A percentile compares a stretch with the other conserved stretches of the same genome.
Conservation (phyloP, 2,113 vertebrate genomes). For the Pycnonotus jocosus region DNA sequence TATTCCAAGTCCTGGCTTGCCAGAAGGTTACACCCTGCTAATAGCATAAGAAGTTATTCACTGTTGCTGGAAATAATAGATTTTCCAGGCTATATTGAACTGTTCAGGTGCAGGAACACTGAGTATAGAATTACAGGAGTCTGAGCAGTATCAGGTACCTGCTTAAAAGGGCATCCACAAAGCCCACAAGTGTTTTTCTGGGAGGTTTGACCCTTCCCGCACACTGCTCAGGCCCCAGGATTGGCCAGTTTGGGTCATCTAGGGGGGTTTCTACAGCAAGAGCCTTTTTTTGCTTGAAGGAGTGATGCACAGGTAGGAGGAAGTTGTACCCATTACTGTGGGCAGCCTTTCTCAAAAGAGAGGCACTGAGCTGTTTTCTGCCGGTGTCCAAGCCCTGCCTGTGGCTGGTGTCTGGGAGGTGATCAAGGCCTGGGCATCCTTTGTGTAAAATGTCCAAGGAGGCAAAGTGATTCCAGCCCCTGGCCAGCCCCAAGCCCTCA, state of each 20-base stretch:
- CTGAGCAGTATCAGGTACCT: background rate
- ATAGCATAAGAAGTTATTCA: background rate
- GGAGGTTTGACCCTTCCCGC: background rate
- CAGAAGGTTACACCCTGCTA: conserved; percentile 15
- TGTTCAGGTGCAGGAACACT: background rate
- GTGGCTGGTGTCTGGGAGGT: background rate
- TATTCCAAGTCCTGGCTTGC: background rate
- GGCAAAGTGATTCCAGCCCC: background rate
- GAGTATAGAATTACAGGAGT: background rate
- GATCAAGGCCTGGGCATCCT: background rate
- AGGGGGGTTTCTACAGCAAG: accelerated
- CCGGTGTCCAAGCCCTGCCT: background rate
- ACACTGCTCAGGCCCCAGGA: background rate
- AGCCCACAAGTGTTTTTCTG: background rate
- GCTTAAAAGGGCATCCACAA: background rate
- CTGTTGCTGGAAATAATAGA: background rate
- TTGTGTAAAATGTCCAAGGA: background rate
- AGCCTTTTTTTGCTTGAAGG: background rate
- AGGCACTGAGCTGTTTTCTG: background rate
- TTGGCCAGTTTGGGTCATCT: background rate
- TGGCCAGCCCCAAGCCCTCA: background rate
- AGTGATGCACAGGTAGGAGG: background rate
- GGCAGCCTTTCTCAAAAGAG: background rate
- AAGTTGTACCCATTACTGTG: no score
- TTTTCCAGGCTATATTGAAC: background rate